phyloP scores from a whole-genome alignment of 2,113 vertebrate genomes.

The Polypterus bichir region DNA sequence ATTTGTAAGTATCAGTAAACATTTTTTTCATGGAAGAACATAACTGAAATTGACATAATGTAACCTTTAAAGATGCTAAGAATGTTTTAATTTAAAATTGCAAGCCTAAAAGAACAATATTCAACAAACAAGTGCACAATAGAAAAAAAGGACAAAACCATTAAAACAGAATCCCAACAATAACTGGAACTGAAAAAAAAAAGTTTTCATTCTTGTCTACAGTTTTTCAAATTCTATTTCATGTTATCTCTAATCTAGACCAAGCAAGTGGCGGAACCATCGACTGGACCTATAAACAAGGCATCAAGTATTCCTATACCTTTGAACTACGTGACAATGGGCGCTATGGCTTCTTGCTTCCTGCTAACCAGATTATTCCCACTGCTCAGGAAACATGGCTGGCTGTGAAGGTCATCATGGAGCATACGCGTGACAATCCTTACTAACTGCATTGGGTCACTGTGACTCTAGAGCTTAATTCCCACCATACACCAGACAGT shows the following conservation, averaged over 20 bases:
- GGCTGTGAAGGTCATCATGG: slow-evolving; percentile 68
- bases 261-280: slow-evolving; percentile 66
- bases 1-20: slow-evolving; percentile 68
- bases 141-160: neutral
- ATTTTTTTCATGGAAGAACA: too few relatives aligned
- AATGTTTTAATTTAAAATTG: too few relatives aligned
- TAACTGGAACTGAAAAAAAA: neutral
- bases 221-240: neutral
- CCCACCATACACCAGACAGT: too few relatives aligned
- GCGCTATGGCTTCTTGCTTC: slow-evolving; percentile 71
- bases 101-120: too few relatives aligned
- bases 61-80: too few relatives aligned
- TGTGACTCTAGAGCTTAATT: too few relatives aligned
- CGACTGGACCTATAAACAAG: slow-evolving; percentile 81
- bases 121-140: too few relatives aligned
- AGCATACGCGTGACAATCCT: slow-evolving; percentile 47
- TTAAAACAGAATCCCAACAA: neutral
- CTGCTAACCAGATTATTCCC: slow-evolving; percentile 75
- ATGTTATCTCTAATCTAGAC: slow-evolving; percentile 41
- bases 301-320: slow-evolving; percentile 84
- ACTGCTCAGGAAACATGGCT: slow-evolving; percentile 80
- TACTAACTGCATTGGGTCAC: slow-evolving; percentile 37
- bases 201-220: neutral
- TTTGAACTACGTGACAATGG: slow-evolving; percentile 88
- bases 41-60: too few relatives aligned